Evolutionary conservation across 1,140 invertebrate genomes (phyloP).

Genomic region (Achroia grisella): DNA sequence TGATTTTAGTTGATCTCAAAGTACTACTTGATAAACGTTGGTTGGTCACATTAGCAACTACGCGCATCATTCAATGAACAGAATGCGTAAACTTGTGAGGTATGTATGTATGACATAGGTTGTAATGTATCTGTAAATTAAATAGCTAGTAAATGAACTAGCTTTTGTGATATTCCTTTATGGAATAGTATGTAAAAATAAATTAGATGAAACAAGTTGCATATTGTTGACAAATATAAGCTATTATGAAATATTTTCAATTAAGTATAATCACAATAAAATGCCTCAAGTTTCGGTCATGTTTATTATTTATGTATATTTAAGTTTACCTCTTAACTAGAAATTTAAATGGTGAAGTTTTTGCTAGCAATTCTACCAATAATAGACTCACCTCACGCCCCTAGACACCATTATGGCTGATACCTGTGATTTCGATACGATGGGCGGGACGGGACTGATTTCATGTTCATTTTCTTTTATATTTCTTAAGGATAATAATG

Average conservation of each 20-base stretch:
- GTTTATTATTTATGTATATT: slow-evolving; percentile 4
- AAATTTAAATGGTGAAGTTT: too few species aligned
- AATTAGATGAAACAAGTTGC: slow-evolving; percentile 33
- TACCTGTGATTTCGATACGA: too few species aligned
- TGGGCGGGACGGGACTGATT: too few species aligned
- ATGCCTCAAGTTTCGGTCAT: slow-evolving; percentile 40
- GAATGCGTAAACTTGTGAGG: not conserved
- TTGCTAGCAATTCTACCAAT: too few species aligned
- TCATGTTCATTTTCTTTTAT: too few species aligned
- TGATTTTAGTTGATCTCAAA: too few species aligned
- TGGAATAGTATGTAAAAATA: slow-evolving; percentile 39
- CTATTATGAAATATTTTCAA: slow-evolving; percentile 41
- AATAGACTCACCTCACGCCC: too few species aligned
- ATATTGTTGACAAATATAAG: slow-evolving; percentile 42
- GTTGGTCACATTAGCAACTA: too few species aligned
- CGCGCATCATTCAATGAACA: not conserved
- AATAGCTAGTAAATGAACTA: slow-evolving; percentile 31
- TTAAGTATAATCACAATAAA: slow-evolving; percentile 55
- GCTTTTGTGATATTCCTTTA: slow-evolving; percentile 43
- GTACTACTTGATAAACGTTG: too few species aligned
- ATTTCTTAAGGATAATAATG: too few species aligned
- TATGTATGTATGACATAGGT: not conserved
- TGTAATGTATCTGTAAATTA: slow-evolving; percentile 6
- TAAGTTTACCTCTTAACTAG: too few species aligned
- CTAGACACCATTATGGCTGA: too few species aligned